These are phyloP conservation scores for Venusia cambrica DNA, from an alignment of 2,888 invertebrate genomes.

Conservation along the genomic window DNA sequence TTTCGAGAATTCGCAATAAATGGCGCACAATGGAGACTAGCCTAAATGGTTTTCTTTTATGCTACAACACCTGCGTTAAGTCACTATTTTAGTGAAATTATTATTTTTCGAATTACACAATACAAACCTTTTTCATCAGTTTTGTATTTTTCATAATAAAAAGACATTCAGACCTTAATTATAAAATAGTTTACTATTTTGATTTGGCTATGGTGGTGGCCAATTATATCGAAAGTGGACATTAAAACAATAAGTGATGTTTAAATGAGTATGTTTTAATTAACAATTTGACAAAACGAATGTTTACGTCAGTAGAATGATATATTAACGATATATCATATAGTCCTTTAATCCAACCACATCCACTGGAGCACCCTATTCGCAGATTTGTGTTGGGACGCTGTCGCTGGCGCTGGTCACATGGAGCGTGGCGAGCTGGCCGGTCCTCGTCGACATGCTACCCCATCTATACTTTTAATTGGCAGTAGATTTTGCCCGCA, in stretches of 20 bases:
- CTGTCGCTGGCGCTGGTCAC: conserved; percentile 38
- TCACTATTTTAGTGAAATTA: conserved; percentile 16
- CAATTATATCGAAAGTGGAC: too few relatives aligned
- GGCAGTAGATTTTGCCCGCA: conserved; percentile 65
- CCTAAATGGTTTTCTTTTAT: conserved; percentile 20
- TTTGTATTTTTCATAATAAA: too few relatives aligned
- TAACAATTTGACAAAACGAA: too few relatives aligned
- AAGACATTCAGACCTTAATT: too few relatives aligned
- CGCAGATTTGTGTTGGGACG: too few relatives aligned
- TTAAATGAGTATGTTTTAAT: too few relatives aligned
- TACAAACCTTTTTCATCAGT: conserved; percentile 18
- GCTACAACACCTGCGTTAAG: conserved; percentile 13
- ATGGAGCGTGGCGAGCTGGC: conserved; percentile 48
- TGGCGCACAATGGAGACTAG: conserved; percentile 23
- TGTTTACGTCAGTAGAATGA: too few relatives aligned
- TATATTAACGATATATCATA: conserved; percentile 5
- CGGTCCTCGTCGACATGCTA: conserved; percentile 61
- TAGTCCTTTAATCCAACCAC: conserved; percentile 15
- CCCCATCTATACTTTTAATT: conserved; percentile 76
- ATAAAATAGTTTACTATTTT: too few relatives aligned
- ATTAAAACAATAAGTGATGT: too few relatives aligned
- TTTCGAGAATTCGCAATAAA: conserved; percentile 29
- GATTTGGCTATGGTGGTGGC: too few relatives aligned
- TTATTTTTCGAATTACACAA: conserved; percentile 13
- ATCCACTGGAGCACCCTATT: conserved; percentile 40